These are phyloP conservation scores for Spicauda simplicius DNA, from an alignment of 2,888 invertebrate genomes.

Conservation along the genomic window DNA sequence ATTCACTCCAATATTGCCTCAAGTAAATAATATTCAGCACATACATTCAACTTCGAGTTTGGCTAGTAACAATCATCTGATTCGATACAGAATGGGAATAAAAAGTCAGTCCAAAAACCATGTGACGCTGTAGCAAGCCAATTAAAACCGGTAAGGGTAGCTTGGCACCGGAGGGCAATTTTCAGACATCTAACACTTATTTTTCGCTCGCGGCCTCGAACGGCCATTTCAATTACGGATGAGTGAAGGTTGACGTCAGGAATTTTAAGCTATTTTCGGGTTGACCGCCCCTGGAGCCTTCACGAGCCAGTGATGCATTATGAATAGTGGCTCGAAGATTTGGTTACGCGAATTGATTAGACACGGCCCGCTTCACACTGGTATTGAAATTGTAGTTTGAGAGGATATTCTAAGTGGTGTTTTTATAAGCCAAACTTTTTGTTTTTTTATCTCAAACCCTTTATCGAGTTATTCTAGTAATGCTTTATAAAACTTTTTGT, in stretches of 20 bases:
- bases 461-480: too few relatives aligned
- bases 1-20: too few relatives aligned
- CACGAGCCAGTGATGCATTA: conserved; percentile 51
- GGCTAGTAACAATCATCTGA: background rate
- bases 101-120: background rate
- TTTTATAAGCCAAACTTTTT: background rate
- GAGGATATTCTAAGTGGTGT: background rate
- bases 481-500: too few relatives aligned
- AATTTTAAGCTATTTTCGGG: conserved; percentile 64
- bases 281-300: conserved; percentile 56
- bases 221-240: conserved; percentile 60
- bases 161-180: conserved; percentile 49
- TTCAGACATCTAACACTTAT: conserved; percentile 57
- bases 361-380: conserved; percentile 6
- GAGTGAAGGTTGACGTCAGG: conserved; percentile 58
- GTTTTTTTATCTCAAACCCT: background rate
- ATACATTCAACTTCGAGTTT: background rate
- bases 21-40: too few relatives aligned
- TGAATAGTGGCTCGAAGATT: conserved; percentile 14
- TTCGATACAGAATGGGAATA: background rate
- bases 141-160: conserved; percentile 5
- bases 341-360: conserved; percentile 26
- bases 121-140: background rate
- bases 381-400: conserved; percentile 3
- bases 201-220: conserved; percentile 50